Evolutionary conservation across 2,113 vertebrate genomes (phyloP).

Genomic region (Mirza zaza): DNA sequence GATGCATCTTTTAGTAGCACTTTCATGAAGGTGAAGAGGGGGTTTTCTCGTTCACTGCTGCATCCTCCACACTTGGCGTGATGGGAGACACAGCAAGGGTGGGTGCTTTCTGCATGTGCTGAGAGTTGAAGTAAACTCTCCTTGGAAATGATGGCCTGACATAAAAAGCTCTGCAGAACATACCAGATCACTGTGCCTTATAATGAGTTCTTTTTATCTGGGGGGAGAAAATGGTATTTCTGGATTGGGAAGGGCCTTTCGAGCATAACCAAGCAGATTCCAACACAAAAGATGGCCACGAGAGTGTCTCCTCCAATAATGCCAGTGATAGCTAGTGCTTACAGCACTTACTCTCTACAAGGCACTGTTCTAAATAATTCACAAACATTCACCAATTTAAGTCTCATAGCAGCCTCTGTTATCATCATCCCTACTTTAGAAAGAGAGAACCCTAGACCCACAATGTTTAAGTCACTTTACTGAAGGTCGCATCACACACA

Average conservation of each 20-base stretch:
- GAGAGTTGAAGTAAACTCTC: neutral
- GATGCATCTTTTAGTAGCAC: neutral
- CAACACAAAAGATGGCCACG: neutral
- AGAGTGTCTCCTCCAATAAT: neutral
- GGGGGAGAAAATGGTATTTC: neutral
- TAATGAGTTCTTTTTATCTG: neutral
- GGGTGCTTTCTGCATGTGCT: neutral
- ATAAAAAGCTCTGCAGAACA: constrained; percentile 21
- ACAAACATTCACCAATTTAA: neutral
- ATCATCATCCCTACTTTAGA: neutral
- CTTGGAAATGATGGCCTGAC: neutral
- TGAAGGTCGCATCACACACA: neutral
- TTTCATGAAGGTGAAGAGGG: neutral
- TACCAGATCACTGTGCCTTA: neutral
- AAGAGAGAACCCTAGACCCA: neutral
- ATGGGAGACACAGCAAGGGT: neutral
- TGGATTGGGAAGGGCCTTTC: neutral
- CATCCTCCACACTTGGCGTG: neutral
- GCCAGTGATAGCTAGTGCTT: neutral
- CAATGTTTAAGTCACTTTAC: neutral
- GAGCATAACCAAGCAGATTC: neutral
- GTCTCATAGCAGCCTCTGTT: neutral
- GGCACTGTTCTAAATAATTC: neutral
- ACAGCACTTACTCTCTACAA: neutral
- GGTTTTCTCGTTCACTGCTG: neutral